These are phyloP conservation scores for Alcis repandata DNA, from an alignment of 2,888 invertebrate species.

Conservation along the genomic window DNA sequence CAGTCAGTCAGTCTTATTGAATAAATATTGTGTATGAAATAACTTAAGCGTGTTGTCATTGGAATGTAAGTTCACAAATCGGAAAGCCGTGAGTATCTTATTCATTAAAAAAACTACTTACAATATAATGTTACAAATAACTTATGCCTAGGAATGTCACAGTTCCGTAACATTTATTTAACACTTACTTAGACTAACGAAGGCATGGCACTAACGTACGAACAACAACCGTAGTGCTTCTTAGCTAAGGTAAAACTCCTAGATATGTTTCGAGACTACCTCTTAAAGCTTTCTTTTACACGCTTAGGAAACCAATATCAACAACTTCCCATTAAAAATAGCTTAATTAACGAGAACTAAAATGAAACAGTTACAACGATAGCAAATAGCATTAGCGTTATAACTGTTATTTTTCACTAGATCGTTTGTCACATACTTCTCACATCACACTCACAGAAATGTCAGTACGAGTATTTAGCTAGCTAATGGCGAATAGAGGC, in stretches of 20 bases:
- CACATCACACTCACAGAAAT: constrained; percentile 26
- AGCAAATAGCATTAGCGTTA: constrained; percentile 7
- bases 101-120: constrained; percentile 33
- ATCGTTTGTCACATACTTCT: constrained; percentile 28
- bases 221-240: constrained; percentile 49
- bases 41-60: constrained; percentile 59
- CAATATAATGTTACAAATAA: constrained; percentile 44
- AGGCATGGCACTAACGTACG: constrained; percentile 65
- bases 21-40: constrained; percentile 60
- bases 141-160: constrained; percentile 52
- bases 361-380: constrained; percentile 11
- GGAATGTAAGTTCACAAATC: constrained; percentile 62
- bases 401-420: constrained; percentile 34
- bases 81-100: constrained; percentile 61
- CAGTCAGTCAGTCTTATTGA: constrained; percentile 72
- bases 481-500: constrained; percentile 21
- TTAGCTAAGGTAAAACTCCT: constrained; percentile 52
- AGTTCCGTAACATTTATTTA: constrained; percentile 51
- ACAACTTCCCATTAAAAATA: constrained; percentile 20
- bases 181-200: constrained; percentile 50
- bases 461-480: constrained; percentile 15
- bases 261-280: constrained; percentile 71
- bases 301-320: constrained; percentile 47
- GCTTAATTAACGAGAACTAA: constrained; percentile 22
- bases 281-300: constrained; percentile 72